phyloP scores from a whole-genome alignment of 2,888 invertebrate species.

The Acleris emargana region DNA sequence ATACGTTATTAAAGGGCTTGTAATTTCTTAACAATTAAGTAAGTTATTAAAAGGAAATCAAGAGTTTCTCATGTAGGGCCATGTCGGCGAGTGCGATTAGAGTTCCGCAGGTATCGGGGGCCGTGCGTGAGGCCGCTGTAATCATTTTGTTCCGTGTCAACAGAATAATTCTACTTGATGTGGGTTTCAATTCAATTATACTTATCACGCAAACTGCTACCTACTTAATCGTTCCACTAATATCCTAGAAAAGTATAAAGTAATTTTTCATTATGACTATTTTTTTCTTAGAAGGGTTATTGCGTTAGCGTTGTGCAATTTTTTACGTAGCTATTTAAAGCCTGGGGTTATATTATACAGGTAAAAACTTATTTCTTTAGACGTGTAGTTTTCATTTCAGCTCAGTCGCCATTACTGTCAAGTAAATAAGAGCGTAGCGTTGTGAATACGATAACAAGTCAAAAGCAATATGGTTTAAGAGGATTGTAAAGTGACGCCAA shows the following conservation, averaged over 20 bases:
- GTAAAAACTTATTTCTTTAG: no score
- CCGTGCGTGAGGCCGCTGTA: conserved; percentile 48
- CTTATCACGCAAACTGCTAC: conserved; percentile 56
- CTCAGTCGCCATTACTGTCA: no score
- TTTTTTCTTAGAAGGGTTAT: no score
- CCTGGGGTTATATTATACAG: no score
- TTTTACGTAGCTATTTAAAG: no score
- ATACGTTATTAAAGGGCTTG: background rate
- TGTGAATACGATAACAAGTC: no score
- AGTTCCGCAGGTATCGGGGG: conserved; percentile 35
- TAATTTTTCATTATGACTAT: conserved; percentile 1
- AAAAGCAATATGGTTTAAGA: no score
- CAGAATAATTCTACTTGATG: conserved; percentile 62
- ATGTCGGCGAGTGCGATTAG: conserved; percentile 29
- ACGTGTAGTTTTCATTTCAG: no score
- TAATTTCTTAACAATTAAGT: conserved; percentile 31
- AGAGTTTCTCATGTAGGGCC: conserved; percentile 17
- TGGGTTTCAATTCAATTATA: conserved; percentile 68
- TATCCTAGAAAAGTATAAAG: conserved; percentile 20
- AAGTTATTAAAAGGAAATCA: conserved; percentile 38
- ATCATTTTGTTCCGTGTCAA: conserved; percentile 62
- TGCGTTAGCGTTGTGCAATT: no score
- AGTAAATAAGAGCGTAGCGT: no score
- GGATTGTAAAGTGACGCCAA: no score
- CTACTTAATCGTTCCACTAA: conserved; percentile 30